Percentiles rank a stretch among this genome's conserved stretches.
Evolutionary conservation across 2,797 vertebrate genomes (phyloP).

Genomic region (Threskiornis aethiopicus): DNA sequence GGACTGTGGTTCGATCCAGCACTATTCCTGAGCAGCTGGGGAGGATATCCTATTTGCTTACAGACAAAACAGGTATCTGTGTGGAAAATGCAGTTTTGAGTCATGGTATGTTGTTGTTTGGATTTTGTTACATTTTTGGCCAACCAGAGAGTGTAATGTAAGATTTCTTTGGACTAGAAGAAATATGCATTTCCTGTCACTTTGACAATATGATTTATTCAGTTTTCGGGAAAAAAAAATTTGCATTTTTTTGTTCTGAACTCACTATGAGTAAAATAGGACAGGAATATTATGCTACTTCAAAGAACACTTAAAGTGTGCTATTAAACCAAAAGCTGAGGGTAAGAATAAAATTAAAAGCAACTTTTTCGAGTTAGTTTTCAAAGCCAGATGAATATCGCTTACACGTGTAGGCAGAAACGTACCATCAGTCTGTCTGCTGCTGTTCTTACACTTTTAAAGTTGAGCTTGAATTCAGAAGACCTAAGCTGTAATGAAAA

Average conservation of each 20-base stretch:
- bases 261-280: fast-evolving
- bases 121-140: background rate
- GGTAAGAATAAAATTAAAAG: background rate
- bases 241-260: background rate
- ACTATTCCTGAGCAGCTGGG: slow-evolving; percentile 97
- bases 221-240: background rate
- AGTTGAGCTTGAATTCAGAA: background rate
- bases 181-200: background rate
- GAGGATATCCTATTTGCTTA: slow-evolving; percentile 95
- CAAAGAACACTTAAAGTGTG: background rate
- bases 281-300: background rate
- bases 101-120: background rate
- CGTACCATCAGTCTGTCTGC: background rate
- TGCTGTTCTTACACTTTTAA: background rate
- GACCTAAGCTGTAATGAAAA: background rate
- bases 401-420: fast-evolving
- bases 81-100: background rate
- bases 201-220: background rate
- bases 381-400: background rate
- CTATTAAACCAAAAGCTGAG: background rate
- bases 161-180: background rate
- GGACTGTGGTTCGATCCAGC: slow-evolving; percentile 94
- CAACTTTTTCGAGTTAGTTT: background rate
- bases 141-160: background rate
- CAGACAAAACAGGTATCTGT: slow-evolving; percentile 92